phyloP scores from a whole-genome alignment of 2,888 invertebrate genomes.

The Agriopis aurantiaria region DNA sequence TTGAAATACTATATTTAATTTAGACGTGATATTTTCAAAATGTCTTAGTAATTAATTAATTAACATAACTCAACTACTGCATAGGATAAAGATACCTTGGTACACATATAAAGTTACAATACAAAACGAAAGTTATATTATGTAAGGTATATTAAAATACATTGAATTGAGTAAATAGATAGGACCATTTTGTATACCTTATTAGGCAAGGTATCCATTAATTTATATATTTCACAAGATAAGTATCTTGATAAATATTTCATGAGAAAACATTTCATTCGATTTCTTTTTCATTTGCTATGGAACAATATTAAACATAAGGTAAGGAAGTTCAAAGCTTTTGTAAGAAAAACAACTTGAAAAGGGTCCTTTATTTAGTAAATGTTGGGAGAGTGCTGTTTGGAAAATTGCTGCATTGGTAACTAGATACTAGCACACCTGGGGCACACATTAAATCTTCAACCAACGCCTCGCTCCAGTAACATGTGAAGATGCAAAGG shows the following conservation, averaged over 20 bases:
- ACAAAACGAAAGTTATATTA: not conserved
- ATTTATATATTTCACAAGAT: too few species aligned
- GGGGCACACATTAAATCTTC: conserved; percentile 39
- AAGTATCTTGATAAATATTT: not conserved
- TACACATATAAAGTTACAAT: not conserved
- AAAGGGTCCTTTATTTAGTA: conserved; percentile 35
- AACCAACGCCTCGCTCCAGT: conserved; percentile 22
- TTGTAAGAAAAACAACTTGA: conserved; percentile 18
- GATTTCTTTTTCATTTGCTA: conserved; percentile 14
- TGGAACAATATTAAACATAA: conserved; percentile 10
- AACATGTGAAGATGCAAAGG: conserved; percentile 17
- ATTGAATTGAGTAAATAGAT: too few species aligned
- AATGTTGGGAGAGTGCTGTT: conserved; percentile 26
- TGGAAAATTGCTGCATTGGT: conserved; percentile 37
- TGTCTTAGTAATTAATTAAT: not conserved
- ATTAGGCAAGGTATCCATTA: too few species aligned
- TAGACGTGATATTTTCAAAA: not conserved
- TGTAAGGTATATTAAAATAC: not conserved
- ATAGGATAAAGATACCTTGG: not conserved
- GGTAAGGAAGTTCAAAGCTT: conserved; percentile 16
- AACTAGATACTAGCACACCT: conserved; percentile 36
- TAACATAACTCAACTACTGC: not conserved
- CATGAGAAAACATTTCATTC: conserved; percentile 1
- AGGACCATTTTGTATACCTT: not conserved
- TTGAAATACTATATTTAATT: not conserved